Conservation (phyloP, 2,113 vertebrate species). For the Sprattus sprattus region DNA sequence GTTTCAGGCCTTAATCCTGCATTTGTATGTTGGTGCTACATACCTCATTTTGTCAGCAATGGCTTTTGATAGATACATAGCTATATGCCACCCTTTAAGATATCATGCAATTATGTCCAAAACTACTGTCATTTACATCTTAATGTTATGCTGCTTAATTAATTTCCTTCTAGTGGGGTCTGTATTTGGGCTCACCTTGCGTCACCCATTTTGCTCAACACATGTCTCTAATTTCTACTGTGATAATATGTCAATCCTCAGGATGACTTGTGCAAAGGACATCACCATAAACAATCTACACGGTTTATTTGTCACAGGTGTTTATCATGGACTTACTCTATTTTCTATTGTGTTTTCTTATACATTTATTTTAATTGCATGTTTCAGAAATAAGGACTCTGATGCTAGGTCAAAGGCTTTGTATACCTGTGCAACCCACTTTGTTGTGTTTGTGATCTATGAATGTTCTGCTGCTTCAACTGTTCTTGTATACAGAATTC, state of each 20-base stretch:
- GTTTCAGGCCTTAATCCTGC: conserved; percentile 38
- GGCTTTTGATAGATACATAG: conserved; percentile 44
- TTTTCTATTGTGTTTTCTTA: conserved; percentile 46
- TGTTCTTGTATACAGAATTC: conserved; percentile 67
- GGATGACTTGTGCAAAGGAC: conserved; percentile 44
- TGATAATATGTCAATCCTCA: conserved; percentile 42
- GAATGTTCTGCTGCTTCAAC: conserved; percentile 70
- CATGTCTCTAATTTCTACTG: conserved; percentile 40
- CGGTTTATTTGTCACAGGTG: conserved; percentile 40
- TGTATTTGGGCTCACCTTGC: conserved; percentile 6
- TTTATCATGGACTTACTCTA: conserved; percentile 43
- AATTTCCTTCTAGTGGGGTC: neutral
- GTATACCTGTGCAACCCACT: conserved; percentile 72
- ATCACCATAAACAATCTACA: conserved; percentile 47
- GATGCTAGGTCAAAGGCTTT: conserved; percentile 70
- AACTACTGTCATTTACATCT: neutral
- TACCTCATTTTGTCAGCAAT: conserved; percentile 39
- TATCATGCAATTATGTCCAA: conserved; percentile 41
- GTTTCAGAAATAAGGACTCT: conserved; percentile 58
- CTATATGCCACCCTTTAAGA: conserved; percentile 45
- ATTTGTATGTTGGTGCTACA: conserved; percentile 30
- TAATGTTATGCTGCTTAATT: neutral
- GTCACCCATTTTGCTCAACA: neutral
- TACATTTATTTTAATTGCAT: conserved; percentile 51
- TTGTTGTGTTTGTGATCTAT: conserved; percentile 62